A percentile compares a stretch with the other conserved stretches of the same genome.
phyloP scores from a whole-genome alignment of 2,888 invertebrate genomes.

The Mythimna pallens region DNA sequence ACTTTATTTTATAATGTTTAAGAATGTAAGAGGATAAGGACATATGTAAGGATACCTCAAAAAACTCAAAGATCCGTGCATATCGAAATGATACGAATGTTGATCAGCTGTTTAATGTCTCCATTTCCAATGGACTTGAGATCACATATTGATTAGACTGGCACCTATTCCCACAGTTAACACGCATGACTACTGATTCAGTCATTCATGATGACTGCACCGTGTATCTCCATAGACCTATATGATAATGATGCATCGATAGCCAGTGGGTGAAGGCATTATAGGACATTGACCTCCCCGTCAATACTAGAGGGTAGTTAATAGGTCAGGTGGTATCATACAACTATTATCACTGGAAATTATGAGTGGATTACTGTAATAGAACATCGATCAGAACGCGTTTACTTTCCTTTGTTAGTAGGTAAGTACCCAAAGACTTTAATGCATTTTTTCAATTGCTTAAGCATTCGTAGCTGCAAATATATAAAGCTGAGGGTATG shows the following conservation, averaged over 20 bases:
- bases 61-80: neutral
- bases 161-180: neutral
- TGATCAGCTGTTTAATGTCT: neutral
- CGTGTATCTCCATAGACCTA: constrained; percentile 7
- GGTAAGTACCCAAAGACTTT: neutral
- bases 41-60: too few species aligned
- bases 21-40: too few species aligned
- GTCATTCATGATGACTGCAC: constrained; percentile 3
- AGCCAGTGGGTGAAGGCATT: constrained; percentile 2
- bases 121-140: neutral
- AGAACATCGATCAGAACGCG: neutral
- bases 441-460: neutral
- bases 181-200: constrained; percentile 14
- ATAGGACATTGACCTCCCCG: constrained; percentile 17
- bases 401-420: neutral
- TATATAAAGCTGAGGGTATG: too few species aligned
- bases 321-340: constrained; percentile 38
- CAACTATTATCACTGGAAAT: constrained; percentile 7
- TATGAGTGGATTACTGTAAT: neutral
- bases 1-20: too few species aligned
- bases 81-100: too few species aligned
- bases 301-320: constrained; percentile 13
- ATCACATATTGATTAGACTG: too few species aligned
- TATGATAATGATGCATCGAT: constrained; percentile 10
- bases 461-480: neutral